These are phyloP conservation scores for Oncorhynchus tshawytscha DNA, from an alignment of 2,113 vertebrate species.

Conservation along the genomic window DNA sequence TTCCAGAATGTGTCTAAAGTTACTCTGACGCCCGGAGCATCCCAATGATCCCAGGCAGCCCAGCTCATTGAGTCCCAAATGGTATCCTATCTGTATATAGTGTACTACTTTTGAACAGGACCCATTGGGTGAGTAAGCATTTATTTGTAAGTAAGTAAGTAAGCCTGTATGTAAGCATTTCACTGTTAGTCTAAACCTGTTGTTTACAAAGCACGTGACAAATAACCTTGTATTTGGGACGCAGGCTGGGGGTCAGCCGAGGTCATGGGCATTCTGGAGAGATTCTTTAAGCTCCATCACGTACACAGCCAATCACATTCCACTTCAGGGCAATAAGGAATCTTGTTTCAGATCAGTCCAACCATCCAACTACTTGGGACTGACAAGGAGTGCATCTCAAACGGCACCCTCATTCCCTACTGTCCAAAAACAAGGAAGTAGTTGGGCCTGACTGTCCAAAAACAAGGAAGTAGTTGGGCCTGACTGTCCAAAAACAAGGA, in stretches of 20 bases:
- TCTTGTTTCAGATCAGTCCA: slow-evolving; percentile 50
- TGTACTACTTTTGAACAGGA: no score
- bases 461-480: no score
- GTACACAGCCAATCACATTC: slow-evolving; percentile 61
- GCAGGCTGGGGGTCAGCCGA: slow-evolving; percentile 46
- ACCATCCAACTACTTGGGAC: slow-evolving; percentile 48
- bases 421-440: no score
- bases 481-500: no score
- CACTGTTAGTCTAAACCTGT: slow-evolving; percentile 1
- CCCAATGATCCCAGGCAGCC: slow-evolving; percentile 1
- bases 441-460: no score
- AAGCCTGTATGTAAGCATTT: background rate
- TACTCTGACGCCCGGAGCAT: slow-evolving; percentile 67
- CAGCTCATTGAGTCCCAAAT: slow-evolving; percentile 25
- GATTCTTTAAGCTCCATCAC: slow-evolving; percentile 61
- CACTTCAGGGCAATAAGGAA: slow-evolving; percentile 58
- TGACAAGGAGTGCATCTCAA: slow-evolving; percentile 25
- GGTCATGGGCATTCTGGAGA: slow-evolving; percentile 66
- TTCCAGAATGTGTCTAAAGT: slow-evolving; percentile 71
- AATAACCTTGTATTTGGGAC: no score
- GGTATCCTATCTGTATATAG: no score
- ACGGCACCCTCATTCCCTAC: no score
- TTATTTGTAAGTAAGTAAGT: no score
- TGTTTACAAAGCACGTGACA: no score
- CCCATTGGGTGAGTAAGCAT: no score